These are phyloP conservation scores for Marmota flaviventris DNA, from an alignment of 2,113 vertebrate genomes.

Conservation along the genomic window DNA sequence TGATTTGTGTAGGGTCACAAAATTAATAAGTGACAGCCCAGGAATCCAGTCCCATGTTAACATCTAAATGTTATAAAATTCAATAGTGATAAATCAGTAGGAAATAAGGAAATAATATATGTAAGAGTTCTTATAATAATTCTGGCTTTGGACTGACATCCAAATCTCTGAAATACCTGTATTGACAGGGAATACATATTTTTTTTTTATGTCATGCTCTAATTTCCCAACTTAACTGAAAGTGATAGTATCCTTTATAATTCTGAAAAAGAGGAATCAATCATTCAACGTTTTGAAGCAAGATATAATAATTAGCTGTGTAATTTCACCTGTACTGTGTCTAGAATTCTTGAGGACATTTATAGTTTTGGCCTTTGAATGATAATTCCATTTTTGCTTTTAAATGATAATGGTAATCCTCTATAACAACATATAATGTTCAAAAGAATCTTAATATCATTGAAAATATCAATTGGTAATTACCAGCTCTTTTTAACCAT, in stretches of 20 bases:
- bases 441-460: background rate
- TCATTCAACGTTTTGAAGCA: background rate
- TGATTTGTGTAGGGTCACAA: background rate
- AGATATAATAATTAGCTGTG: background rate
- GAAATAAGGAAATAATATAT: background rate
- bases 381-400: constrained; percentile 9
- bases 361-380: constrained; percentile 20
- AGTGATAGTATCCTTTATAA: background rate
- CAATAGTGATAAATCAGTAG: background rate
- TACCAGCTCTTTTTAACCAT: background rate
- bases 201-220: background rate
- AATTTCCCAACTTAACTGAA: background rate
- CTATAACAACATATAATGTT: background rate
- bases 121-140: background rate
- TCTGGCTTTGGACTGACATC: background rate
- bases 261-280: background rate
- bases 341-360: constrained; percentile 34
- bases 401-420: background rate
- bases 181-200: background rate
- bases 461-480: constrained; percentile 3
- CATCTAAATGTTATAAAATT: background rate
- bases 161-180: background rate
- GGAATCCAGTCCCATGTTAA: background rate
- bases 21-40: background rate
- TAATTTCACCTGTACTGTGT: background rate